Conservation (phyloP, 2,797 vertebrate species). For the Pseudochirops corinnae region DNA sequence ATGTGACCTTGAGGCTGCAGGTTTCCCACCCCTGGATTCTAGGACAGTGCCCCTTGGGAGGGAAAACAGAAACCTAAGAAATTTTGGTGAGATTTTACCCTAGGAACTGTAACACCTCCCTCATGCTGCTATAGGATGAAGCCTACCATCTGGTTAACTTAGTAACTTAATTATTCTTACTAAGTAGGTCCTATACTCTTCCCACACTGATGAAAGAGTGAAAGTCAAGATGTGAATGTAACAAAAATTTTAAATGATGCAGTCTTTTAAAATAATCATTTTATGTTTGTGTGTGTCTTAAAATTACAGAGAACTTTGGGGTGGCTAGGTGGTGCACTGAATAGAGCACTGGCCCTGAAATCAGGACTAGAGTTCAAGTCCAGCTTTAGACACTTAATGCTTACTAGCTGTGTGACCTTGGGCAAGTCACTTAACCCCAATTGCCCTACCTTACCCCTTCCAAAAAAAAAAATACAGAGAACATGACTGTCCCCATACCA, state of each 20-base stretch:
- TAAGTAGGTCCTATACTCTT: neutral
- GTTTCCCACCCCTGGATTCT: too few relatives aligned
- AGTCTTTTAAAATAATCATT: neutral
- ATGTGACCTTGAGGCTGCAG: too few relatives aligned
- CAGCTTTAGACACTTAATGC: too few relatives aligned
- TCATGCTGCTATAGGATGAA: neutral
- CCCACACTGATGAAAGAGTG: neutral
- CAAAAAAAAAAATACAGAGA: neutral
- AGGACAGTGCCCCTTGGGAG: neutral
- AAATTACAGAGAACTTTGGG: neutral
- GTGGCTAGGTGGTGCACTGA: too few relatives aligned
- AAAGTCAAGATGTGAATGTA: neutral
- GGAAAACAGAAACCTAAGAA: neutral
- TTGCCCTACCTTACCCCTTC: too few relatives aligned
- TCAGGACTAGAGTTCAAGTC: too few relatives aligned
- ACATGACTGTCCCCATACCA: neutral
- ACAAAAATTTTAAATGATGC: neutral
- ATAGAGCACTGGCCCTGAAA: too few relatives aligned
- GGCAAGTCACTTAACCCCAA: too few relatives aligned
- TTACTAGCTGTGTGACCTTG: too few relatives aligned
- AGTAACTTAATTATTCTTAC: neutral
- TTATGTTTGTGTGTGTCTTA: neutral
- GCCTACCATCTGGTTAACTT: neutral
- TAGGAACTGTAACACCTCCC: neutral
- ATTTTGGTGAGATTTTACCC: neutral